Base-by-base conservation (phyloP, 2,888 invertebrate genomes). In the Conomelus anceps region DNA sequence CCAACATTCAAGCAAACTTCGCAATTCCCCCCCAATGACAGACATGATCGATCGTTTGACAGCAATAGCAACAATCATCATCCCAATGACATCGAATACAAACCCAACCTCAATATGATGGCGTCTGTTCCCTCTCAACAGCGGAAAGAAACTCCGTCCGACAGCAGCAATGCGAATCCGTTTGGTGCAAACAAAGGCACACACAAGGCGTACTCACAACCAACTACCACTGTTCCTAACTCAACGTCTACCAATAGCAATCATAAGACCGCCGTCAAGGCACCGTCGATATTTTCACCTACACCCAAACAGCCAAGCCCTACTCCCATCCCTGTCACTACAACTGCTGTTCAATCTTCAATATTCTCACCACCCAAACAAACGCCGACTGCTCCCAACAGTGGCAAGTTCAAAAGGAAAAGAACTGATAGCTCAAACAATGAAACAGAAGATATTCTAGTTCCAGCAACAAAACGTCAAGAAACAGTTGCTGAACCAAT, bases 381-480 rank as follows among this genome's bases (percentile, higher is more conserved):
- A 91, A 86, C 89, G 90, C 90, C 89, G 91, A 89, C 88, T 86
- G 91, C 91, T n/a, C 91, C 90, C 22, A 90, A 89, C 22, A 87
- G 89, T 23, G 23, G 89, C 91, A 93, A 84, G 92, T 92, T n/a
- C 93, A 94, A 85, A 93, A 92, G 17, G 92, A 93, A 89, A 93
- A 85, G 90, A 23, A 88, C 93, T 22, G 92, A 92, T 20, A 95
- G 95, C 1, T 93, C 93, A 87, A 94, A 94, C 90, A 95, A 94
- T 0, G 95, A 95, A 91, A 95, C 95, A 0, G 95, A 95, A 92
- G 92, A 95, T 88, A 93, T 95, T 87, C 95, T 95, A 0, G 95
- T 95, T 0, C 94, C 95, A 85, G 95, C 95, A 91, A 95, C 95
- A 6, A 86, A 86, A 23, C 29, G 24, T n/a, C 86, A 86, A 91